Evolutionary conservation across 2,113 vertebrate species (phyloP).

Genomic region (Pseudorasbora parva): DNA sequence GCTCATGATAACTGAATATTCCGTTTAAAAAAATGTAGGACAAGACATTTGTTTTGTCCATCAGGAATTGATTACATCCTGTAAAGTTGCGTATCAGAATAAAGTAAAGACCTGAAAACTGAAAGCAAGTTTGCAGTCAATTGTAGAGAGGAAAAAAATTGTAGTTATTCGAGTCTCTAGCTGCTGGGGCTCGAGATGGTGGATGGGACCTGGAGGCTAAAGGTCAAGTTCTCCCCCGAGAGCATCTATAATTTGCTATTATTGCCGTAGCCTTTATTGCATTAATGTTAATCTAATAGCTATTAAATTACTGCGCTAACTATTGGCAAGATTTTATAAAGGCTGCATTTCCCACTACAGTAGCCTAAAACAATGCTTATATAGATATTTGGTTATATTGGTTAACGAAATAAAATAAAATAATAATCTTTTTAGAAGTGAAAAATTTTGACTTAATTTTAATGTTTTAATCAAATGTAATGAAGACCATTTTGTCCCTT

Average conservation of each 20-base stretch:
- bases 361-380: background rate
- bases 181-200: background rate
- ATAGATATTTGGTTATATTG: background rate
- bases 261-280: constrained; percentile 15
- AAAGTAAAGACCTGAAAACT: background rate
- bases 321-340: background rate
- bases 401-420: too few relatives aligned
- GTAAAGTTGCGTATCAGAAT: background rate
- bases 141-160: background rate
- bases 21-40: background rate
- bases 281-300: constrained; percentile 6
- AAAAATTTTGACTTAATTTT: background rate
- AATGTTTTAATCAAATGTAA: background rate
- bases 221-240: constrained; percentile 30
- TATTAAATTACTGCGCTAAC: background rate
- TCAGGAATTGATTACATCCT: background rate
- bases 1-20: background rate
- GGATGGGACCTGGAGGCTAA: background rate
- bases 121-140: background rate
- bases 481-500: background rate
- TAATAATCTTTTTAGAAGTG: too few relatives aligned
- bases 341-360: background rate
- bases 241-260: constrained; percentile 28
- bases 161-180: background rate
- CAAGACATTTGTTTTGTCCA: background rate